phyloP scores from a whole-genome alignment of 2,113 vertebrate genomes.

The Phalacrocorax pelagicus region DNA sequence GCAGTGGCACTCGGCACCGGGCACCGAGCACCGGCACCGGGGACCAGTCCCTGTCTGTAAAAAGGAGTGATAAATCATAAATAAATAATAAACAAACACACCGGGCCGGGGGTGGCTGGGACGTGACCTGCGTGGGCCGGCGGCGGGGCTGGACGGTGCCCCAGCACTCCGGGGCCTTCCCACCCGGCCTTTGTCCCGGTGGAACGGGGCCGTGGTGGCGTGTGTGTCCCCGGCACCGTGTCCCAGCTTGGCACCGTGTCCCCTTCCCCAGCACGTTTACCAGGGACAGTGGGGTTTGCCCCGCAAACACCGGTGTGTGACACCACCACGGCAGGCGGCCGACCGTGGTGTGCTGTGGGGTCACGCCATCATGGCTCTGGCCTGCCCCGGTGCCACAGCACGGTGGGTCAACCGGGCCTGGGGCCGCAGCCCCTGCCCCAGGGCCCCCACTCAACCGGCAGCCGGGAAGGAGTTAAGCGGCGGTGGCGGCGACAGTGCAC shows the following conservation, averaged over 20 bases:
- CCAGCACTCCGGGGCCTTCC: neutral
- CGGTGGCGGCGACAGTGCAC: neutral
- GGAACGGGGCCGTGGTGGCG: fast-evolving
- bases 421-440: no score
- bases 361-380: neutral
- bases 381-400: neutral
- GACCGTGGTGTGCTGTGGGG: fast-evolving
- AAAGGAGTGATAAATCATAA: no score
- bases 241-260: neutral
- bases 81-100: neutral
- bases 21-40: no score
- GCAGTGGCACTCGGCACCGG: neutral
- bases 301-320: neutral
- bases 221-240: neutral
- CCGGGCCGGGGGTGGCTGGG: neutral
- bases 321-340: neutral
- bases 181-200: neutral
- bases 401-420: neutral
- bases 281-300: neutral
- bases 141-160: neutral
- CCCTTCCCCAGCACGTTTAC: neutral
- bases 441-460: neutral
- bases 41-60: neutral
- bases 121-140: neutral
- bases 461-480: neutral